These are phyloP conservation scores for Trachops cirrhosus DNA, from an alignment of 2,797 vertebrate genomes.

Conservation along the genomic window DNA sequence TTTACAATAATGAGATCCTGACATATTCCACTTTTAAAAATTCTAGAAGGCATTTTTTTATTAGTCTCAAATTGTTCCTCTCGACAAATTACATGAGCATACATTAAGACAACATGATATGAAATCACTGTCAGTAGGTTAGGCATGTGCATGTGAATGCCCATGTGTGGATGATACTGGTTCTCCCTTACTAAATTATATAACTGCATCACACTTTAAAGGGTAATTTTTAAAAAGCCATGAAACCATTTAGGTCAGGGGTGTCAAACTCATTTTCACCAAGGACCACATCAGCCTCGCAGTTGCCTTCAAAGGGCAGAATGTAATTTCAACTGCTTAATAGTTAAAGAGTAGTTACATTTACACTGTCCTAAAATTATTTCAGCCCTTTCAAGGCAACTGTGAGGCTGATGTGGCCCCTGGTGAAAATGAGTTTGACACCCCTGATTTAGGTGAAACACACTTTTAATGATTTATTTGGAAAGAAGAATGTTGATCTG, in stretches of 20 bases:
- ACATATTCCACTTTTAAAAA: neutral
- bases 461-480: conserved; percentile 21
- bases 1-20: neutral
- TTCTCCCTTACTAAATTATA: conserved; percentile 5
- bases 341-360: too few species aligned
- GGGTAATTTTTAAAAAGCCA: neutral
- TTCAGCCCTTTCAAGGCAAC: too few species aligned
- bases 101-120: neutral
- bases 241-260: neutral
- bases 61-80: neutral
- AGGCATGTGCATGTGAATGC: neutral
- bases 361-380: too few species aligned
- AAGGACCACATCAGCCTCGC: too few species aligned
- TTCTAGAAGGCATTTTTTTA: neutral
- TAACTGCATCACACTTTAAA: neutral
- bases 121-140: neutral
- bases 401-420: too few species aligned
- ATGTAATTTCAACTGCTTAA: too few species aligned
- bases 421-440: too few species aligned
- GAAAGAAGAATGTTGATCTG: conserved; percentile 10
- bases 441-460: neutral
- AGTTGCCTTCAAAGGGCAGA: too few species aligned
- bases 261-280: too few species aligned
- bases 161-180: neutral
- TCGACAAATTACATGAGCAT: neutral